Evolutionary conservation across 37 sponge, comb jelly and placozoan genomes (phyloP).

Genomic region (Agelas oroides): DNA sequence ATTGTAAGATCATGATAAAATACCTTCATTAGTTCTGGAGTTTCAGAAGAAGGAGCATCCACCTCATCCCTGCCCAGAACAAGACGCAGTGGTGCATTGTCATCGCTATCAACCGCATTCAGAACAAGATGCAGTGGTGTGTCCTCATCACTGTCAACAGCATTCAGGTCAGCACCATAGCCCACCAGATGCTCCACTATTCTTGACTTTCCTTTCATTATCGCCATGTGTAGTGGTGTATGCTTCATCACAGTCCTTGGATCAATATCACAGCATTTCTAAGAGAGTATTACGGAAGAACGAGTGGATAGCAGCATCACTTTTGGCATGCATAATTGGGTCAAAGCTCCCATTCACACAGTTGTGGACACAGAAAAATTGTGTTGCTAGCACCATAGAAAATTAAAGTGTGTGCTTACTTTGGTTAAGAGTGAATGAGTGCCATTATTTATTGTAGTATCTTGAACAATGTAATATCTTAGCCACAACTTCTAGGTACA

Average conservation of each 20-base stretch:
- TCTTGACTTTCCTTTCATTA: not conserved
- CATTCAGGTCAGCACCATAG: not conserved
- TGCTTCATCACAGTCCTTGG: not conserved
- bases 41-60: not conserved
- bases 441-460: too few species aligned
- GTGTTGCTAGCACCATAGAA: too few species aligned
- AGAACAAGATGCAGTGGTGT: not conserved
- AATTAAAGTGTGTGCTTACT: too few species aligned
- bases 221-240: not conserved
- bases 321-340: not conserved
- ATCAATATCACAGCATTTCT: not conserved
- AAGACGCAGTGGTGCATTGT: not conserved
- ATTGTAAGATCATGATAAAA: not conserved
- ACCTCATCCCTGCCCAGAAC: not conserved
- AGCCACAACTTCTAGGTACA: too few species aligned
- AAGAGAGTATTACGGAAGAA: too few species aligned
- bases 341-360: too few species aligned
- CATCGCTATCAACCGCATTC: not conserved
- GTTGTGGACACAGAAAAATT: too few species aligned
- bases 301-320: not conserved
- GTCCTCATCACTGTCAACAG: not conserved
- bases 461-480: too few species aligned
- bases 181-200: conserved; percentile 9
- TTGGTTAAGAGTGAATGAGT: too few species aligned
- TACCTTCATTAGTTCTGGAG: conserved; percentile 2